phyloP scores from a whole-genome alignment of 2,113 vertebrate species.

The Urocitellus parryii region DNA sequence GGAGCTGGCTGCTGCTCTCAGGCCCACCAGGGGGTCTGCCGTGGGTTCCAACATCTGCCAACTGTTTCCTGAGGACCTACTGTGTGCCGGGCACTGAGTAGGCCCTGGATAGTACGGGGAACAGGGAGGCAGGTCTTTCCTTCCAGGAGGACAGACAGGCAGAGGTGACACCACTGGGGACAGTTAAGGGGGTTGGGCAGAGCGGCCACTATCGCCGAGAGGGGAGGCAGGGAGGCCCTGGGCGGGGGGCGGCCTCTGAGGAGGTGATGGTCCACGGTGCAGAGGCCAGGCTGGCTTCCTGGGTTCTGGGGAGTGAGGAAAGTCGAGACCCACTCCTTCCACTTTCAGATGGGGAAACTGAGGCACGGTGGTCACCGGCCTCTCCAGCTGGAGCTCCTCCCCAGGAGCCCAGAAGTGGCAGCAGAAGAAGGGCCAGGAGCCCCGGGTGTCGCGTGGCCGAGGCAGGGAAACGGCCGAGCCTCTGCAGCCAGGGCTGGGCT shows the following conservation, averaged over 20 bases:
- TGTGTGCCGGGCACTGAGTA: neutral
- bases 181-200: accelerated
- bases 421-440: neutral
- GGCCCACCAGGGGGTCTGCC: no score
- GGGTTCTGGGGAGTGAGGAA: neutral
- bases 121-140: neutral
- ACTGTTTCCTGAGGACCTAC: neutral
- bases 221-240: accelerated
- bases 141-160: neutral
- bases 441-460: neutral
- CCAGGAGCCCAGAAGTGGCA: neutral
- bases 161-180: neutral
- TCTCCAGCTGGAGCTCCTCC: neutral
- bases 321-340: neutral
- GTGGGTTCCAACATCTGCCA: neutral
- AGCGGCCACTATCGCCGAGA: accelerated
- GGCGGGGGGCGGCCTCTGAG: accelerated
- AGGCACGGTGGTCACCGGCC: neutral
- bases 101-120: neutral
- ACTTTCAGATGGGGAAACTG: conserved; percentile 1
- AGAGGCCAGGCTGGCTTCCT: neutral
- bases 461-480: neutral
- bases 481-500: neutral
- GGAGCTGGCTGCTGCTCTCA: neutral
- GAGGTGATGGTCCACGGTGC: neutral